Base-by-base conservation (phyloP, 2,113 vertebrate species). In the Potamarius usumacintae region DNA sequence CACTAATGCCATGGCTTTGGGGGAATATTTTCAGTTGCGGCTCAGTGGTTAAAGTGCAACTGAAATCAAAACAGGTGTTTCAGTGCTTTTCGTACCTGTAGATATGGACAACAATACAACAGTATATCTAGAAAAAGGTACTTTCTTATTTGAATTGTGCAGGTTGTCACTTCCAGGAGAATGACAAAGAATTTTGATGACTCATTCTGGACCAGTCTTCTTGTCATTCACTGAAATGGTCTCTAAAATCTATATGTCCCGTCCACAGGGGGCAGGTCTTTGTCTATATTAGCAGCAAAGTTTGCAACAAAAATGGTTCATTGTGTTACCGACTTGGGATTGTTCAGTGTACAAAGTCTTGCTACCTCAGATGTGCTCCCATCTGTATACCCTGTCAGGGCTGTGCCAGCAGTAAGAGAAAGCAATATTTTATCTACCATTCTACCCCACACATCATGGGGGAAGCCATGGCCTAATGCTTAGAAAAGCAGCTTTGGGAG, bases 1-100 rank as follows among this genome's bases (percentile, higher is more conserved):
- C 83, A 90, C 15, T 4, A 85, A 88, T 85, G 82, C 62, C 72
- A 90, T 55, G n/a, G n/a, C 4, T 85, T 67, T 83, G 50, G 53
- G 74, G 69, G 85, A 84, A 72, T 71, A 62, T 82, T 18, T 34
- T 58, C 8, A 60, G 52, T n/a, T 11, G 22, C n/a, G 11, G 50
- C 50, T 14, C 12, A 78, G 11, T 53, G 11, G 12, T 55, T 55
- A 60, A 60, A 60, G 77, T 81, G 17, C 9, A 55, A 34, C 55
- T 20, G 15, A 34, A 81, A 60, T 42, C 0, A 60, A 81, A 42
- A 22, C 5, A 0, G 52, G 11, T 79, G 12, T 78, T 78, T 55
- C 25, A 27, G 25, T 15, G 11, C 22, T 53, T 78, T 76, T 78
- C 55, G 5, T 78, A 27, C 11, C 25, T 55, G 14, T 53, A n/a